These are phyloP conservation scores for Rhinolophus sinicus DNA, from an alignment of 2,113 vertebrate genomes.

Conservation along the genomic window DNA sequence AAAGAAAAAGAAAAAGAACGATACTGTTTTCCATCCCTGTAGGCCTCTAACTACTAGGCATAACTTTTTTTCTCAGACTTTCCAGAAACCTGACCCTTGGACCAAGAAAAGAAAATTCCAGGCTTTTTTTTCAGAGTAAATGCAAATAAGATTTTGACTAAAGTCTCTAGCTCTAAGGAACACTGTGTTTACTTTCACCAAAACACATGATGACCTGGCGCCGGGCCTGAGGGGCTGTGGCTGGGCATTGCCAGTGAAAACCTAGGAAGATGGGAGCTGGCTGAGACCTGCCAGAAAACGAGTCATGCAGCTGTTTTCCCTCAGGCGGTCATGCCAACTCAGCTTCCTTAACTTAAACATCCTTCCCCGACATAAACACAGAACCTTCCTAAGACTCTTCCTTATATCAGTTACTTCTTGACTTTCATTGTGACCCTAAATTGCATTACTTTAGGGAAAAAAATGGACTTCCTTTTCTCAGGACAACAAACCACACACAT, in stretches of 20 bases:
- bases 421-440: not conserved
- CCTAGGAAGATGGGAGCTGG: not conserved
- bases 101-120: slow-evolving; percentile 23
- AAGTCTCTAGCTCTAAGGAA: not conserved
- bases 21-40: not conserved
- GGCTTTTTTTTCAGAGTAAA: not conserved
- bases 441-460: not conserved
- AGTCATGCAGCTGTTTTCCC: too few species aligned
- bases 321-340: not conserved
- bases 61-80: slow-evolving; percentile 20
- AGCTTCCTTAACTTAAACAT: not conserved
- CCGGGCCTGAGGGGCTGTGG: not conserved
- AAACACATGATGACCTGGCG: not conserved
- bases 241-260: not conserved
- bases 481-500: not conserved
- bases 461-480: not conserved
- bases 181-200: not conserved
- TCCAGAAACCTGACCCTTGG: slow-evolving; percentile 26
- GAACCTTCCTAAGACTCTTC: not conserved
- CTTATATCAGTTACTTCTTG: not conserved
- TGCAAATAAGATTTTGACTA: not conserved
- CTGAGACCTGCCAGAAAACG: not conserved
- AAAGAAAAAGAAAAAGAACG: not conserved
- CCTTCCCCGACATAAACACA: not conserved
- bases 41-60: not conserved